Percentiles rank a stretch among this genome's conserved stretches.
phyloP scores from a whole-genome alignment of 2,113 vertebrate genomes.

The Aleadryas rufinucha region DNA sequence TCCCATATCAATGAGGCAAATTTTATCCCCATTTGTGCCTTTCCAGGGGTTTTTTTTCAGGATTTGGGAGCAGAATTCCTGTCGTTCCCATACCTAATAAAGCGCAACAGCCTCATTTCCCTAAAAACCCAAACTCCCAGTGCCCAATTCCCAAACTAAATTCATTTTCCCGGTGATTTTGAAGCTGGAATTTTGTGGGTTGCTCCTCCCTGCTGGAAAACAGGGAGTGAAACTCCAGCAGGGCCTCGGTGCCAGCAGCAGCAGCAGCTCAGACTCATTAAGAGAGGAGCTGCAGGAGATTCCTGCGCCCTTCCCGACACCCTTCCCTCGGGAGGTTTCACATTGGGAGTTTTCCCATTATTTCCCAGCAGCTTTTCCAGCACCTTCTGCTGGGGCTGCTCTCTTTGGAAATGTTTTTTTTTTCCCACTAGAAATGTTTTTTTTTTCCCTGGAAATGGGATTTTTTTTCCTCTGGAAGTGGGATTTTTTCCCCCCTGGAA shows the following conservation, averaged over 20 bases:
- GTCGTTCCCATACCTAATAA: rapidly evolving
- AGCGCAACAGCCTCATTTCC: not conserved
- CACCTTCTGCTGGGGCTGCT: not conserved
- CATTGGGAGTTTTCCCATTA: not conserved
- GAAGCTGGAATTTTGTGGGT: not conserved
- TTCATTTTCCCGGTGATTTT: not conserved
- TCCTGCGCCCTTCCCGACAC: not conserved
- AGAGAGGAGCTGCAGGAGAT: not conserved
- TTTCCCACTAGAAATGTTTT: not conserved
- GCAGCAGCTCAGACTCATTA: not conserved
- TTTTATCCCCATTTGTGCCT: not conserved
- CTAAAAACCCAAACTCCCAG: no score
- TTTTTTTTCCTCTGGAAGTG: no score
- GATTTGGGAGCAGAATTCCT: not conserved
- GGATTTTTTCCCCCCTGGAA: no score
- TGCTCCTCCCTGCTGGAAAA: not conserved
- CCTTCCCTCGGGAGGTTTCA: not conserved
- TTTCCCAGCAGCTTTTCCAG: not conserved
- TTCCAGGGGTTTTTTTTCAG: not conserved
- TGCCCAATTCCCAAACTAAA: rapidly evolving
- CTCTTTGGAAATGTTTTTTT: not conserved
- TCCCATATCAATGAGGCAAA: not conserved
- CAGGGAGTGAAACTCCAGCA: not conserved
- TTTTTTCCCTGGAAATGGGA: no score
- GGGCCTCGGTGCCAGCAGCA: not conserved